Conservation (phyloP, 2,797 vertebrate genomes). For the Danionella dracula region DNA sequence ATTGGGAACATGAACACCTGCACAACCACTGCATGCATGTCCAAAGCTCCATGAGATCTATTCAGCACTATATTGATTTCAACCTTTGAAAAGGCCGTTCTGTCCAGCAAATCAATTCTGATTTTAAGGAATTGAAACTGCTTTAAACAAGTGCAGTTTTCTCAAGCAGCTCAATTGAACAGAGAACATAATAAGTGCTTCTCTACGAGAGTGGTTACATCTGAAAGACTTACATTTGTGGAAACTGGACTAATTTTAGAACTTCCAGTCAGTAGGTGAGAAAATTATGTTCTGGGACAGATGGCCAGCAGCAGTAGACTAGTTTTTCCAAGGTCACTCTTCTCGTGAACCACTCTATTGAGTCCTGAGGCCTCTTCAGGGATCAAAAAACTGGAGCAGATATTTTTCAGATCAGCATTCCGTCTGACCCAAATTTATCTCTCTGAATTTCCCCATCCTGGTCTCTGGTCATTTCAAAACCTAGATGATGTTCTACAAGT, state of each 20-base stretch:
- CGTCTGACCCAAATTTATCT: slow-evolving; percentile 2
- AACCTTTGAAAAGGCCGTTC: not conserved
- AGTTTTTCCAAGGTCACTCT: slow-evolving; percentile 4
- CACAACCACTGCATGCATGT: too few species aligned
- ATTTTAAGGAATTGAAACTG: not conserved
- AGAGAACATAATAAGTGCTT: not conserved
- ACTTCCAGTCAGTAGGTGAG: not conserved
- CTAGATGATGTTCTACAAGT: too few species aligned
- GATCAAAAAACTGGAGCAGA: slow-evolving; percentile 1
- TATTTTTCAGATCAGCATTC: not conserved
- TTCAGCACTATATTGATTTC: not conserved
- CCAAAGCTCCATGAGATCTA: too few species aligned
- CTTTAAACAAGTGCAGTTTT: not conserved
- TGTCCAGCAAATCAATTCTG: not conserved
- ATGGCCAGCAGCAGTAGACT: not conserved
- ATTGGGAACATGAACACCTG: not conserved
- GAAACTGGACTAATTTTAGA: not conserved
- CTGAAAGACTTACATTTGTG: not conserved
- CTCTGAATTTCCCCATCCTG: not conserved
- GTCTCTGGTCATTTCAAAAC: not conserved
- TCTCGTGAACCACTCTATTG: not conserved
- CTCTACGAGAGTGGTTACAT: not conserved
- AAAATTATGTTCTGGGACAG: slow-evolving; percentile 1
- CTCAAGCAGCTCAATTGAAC: not conserved
- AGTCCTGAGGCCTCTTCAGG: not conserved